Conservation (phyloP, 2,888 invertebrate species). For the Dryomyza anilis region DNA sequence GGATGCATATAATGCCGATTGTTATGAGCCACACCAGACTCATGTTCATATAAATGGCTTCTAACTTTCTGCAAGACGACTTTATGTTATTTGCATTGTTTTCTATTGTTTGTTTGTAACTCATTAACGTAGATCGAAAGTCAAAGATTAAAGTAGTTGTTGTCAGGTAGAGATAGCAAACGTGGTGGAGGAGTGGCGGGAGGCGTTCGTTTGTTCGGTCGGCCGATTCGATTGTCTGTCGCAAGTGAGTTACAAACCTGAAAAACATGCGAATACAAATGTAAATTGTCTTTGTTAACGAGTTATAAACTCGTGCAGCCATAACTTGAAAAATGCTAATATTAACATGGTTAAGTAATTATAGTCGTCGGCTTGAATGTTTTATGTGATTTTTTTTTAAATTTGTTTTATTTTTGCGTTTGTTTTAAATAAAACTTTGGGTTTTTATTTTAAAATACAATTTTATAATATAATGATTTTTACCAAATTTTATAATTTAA, state of each 20-base stretch:
- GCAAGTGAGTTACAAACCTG: conserved; percentile 4
- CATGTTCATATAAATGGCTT: too few species aligned
- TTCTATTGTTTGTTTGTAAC: conserved; percentile 6
- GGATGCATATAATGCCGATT: too few species aligned
- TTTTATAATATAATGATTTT: too few species aligned
- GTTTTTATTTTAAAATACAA: too few species aligned
- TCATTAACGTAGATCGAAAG: conserved; percentile 13
- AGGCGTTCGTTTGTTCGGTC: not conserved
- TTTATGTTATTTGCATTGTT: not conserved
- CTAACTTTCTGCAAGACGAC: too few species aligned
- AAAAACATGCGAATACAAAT: not conserved
- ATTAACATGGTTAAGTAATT: not conserved
- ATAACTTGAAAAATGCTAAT: conserved; percentile 3
- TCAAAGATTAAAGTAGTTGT: conserved; percentile 18
- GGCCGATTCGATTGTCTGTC: not conserved
- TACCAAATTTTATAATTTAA: too few species aligned
- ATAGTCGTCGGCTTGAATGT: too few species aligned
- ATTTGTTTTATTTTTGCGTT: too few species aligned
- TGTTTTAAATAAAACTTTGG: too few species aligned
- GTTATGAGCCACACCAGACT: too few species aligned
- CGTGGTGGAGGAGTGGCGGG: not conserved
- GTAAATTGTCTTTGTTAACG: not conserved
- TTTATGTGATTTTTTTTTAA: too few species aligned
- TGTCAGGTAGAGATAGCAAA: too few species aligned
- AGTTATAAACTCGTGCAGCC: conserved; percentile 9